Conservation (phyloP, 2,797 vertebrate genomes). For the Gymnocypris eckloni region DNA sequence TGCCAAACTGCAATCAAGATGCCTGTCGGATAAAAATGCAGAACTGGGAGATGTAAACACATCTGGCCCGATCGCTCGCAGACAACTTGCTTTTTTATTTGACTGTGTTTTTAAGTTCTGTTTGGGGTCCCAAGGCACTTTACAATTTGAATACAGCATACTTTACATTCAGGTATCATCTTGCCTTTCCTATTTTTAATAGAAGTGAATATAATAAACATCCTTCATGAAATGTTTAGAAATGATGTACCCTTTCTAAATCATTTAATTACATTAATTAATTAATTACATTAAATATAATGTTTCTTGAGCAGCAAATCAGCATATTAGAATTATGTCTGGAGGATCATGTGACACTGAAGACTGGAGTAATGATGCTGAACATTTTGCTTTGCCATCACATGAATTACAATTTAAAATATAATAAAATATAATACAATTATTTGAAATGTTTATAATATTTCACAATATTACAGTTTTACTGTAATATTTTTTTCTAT, state of each 20-base stretch:
- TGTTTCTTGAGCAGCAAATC: no score
- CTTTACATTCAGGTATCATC: neutral
- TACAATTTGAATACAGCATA: neutral
- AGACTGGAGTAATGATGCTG: no score
- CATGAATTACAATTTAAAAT: neutral
- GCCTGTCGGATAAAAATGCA: constrained; percentile 69
- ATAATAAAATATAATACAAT: neutral
- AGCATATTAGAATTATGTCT: no score
- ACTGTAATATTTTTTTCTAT: no score
- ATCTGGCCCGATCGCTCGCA: constrained; percentile 52
- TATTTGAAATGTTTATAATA: neutral
- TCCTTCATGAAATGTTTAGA: neutral
- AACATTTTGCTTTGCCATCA: no score
- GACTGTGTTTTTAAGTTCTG: neutral
- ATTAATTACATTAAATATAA: neutral
- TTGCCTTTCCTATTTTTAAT: neutral
- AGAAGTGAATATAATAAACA: neutral
- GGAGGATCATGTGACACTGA: no score
- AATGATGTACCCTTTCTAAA: neutral
- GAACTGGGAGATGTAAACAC: constrained; percentile 69
- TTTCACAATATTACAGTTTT: no score
- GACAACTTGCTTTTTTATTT: neutral
- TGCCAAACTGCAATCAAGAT: constrained; percentile 78
- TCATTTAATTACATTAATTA: neutral
- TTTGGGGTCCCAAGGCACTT: neutral